A percentile compares a stretch with the other conserved stretches of the same genome.
phyloP scores from a whole-genome alignment of 2,113 vertebrate species.

The Seriola rivoliana region DNA sequence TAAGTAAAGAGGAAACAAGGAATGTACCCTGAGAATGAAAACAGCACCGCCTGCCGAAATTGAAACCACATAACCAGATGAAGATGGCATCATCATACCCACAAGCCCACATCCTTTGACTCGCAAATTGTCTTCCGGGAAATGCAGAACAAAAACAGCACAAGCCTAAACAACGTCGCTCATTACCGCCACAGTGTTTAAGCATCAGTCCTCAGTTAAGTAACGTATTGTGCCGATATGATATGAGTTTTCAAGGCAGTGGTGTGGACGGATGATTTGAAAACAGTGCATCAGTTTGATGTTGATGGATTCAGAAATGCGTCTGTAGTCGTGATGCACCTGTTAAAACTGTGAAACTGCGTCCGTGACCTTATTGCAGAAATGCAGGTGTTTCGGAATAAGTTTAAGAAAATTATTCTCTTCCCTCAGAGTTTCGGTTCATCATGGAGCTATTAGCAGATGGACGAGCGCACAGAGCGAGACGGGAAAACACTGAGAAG shows the following conservation, averaged over 20 bases:
- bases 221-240: not conserved
- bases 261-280: not conserved
- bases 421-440: not conserved
- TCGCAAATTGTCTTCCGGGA: not conserved
- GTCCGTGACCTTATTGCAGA: not conserved
- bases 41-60: not conserved
- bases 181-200: not conserved
- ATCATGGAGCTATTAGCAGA: not conserved
- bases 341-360: not conserved
- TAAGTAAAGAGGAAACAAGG: not conserved
- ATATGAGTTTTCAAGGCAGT: not conserved
- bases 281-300: not conserved
- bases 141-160: not conserved
- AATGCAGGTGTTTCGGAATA: not conserved
- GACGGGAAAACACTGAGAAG: not conserved
- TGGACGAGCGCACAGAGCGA: not conserved
- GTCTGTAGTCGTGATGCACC: not conserved
- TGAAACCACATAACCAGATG: not conserved
- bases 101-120: conserved; percentile 2
- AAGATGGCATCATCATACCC: not conserved
- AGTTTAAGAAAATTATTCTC: not conserved
- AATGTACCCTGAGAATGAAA: not conserved
- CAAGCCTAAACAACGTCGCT: not conserved
- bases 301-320: not conserved
- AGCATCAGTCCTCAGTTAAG: not conserved